Base-by-base conservation (phyloP, 2,888 invertebrate species). In the Strigamia maritima region DNA sequence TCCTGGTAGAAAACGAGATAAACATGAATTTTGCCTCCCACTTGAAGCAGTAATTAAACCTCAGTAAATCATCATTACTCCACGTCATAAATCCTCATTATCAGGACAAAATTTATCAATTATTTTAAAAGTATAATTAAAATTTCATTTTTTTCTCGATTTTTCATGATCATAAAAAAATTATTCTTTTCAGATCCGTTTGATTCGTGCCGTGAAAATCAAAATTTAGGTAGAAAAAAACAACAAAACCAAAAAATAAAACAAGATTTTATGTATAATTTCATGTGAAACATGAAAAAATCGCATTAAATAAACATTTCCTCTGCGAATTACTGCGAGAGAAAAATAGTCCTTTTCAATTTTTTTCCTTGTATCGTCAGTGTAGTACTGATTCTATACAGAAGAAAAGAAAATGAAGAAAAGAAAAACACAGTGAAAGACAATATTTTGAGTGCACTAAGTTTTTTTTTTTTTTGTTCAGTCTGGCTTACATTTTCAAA, bases 21-120 rank as follows among this genome's bases (percentile, higher is more conserved):
- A 60, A 60, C 60, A 16, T 6, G 60, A 60, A 60, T 60, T 60
- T 60, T 60, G 60, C 60, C 60, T 60, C 60, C 60, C 60, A 60
- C 60, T 60, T 60, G 60, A 60, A 60, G 60, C 60, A 16, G 60
- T 60, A 60, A 60, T 60, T 60, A 60, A 60, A 60, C 60, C 60
- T 60, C 60, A 60, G 60, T 60, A 60, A 60, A 60, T 60, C 60
- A 60, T 60, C 60, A 60, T 60, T 60, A 60, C 60, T 60, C 22
- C 60, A 60, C n/a, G 60, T 60, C 60, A 60, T 60, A 60, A 60
- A 60, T 60, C n/a, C 60, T 60, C 60, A 60, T 60, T 60, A 60
- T 60, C 60, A 60, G 60, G 60, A 60, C 22, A 60, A 19, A 60
- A 60, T 60, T 60, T 60, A 60, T 60, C 60, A 60, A 60, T 60